Evolutionary conservation across 2,888 invertebrate genomes (phyloP).

Genomic region (Dasypolia templi): DNA sequence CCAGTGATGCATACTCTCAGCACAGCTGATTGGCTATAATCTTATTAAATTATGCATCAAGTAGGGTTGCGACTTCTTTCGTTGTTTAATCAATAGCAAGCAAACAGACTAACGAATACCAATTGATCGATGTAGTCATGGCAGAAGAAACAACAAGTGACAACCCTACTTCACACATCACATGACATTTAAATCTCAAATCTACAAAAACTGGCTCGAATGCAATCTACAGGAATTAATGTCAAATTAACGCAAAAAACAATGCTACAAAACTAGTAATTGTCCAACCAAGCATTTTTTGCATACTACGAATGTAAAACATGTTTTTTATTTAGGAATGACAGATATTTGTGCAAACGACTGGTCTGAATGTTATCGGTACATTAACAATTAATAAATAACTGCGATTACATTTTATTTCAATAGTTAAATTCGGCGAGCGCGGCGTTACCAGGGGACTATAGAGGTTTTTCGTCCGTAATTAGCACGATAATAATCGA

Average conservation of each 20-base stretch:
- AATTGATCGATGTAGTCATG: too few relatives aligned
- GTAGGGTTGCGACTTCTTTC: not conserved
- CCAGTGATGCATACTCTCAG: not conserved
- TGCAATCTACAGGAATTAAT: not conserved
- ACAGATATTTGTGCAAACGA: conserved; percentile 27
- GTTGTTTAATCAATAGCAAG: not conserved
- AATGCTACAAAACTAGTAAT: conserved; percentile 18
- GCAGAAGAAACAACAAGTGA: not conserved
- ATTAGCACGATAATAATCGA: conserved; percentile 60
- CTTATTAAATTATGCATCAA: conserved; percentile 6
- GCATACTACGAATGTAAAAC: conserved; percentile 13
- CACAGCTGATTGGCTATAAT: not conserved
- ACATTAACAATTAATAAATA: conserved; percentile 32
- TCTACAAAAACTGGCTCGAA: conserved; percentile 8
- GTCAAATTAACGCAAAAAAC: conserved; percentile 10
- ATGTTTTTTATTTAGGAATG: conserved; percentile 35
- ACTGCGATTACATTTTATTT: conserved; percentile 32
- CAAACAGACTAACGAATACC: not conserved
- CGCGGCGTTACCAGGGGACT: conserved; percentile 15
- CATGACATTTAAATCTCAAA: conserved; percentile 7
- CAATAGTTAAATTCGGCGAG: conserved; percentile 21
- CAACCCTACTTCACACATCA: not conserved
- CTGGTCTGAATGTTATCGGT: conserved; percentile 44
- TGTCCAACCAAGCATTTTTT: conserved; percentile 12
- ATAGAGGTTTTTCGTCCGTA: conserved; percentile 45